phyloP scores from a whole-genome alignment of 1,140 invertebrate species.

The Drosophila mauritiana region DNA sequence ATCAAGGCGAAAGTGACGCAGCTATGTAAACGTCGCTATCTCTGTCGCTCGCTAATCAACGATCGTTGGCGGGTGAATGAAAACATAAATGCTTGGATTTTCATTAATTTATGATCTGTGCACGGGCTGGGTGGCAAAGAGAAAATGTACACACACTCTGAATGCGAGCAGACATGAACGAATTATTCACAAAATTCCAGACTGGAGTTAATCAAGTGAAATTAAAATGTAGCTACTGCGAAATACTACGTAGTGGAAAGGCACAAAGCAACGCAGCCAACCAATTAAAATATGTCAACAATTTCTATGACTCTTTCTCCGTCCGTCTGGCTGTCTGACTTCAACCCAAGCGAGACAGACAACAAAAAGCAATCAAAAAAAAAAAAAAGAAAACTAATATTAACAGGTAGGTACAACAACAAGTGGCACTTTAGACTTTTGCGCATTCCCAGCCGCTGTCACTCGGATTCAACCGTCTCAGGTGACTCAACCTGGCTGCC shows the following conservation, averaged over 20 bases:
- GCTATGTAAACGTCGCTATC: slow-evolving; percentile 40
- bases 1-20: slow-evolving; percentile 56
- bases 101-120: slow-evolving; percentile 38
- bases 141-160: slow-evolving; percentile 6
- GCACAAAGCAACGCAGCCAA: slow-evolving; percentile 11
- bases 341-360: slow-evolving; percentile 45
- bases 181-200: slow-evolving; percentile 54
- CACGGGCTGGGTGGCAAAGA: slow-evolving; percentile 15
- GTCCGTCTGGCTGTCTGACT: slow-evolving; percentile 42
- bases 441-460: slow-evolving; percentile 76
- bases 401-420: slow-evolving; percentile 31
- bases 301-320: slow-evolving; percentile 59
- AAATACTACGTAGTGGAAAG: slow-evolving; percentile 52
- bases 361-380: slow-evolving; percentile 8
- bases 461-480: slow-evolving; percentile 54
- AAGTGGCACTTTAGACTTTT: slow-evolving; percentile 80
- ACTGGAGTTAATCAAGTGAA: slow-evolving; percentile 73
- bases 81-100: slow-evolving; percentile 46
- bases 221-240: slow-evolving; percentile 66
- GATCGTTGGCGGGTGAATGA: slow-evolving; percentile 37
- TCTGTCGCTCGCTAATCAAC: slow-evolving; percentile 13
- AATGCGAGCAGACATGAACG: slow-evolving; percentile 31
- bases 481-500: slow-evolving; percentile 70
- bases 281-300: slow-evolving; percentile 60
- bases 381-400: slow-evolving; percentile 18